These are phyloP conservation scores for Porites rus DNA, from an alignment of 92 coral and sea anemone genomes.

Conservation along the genomic window DNA sequence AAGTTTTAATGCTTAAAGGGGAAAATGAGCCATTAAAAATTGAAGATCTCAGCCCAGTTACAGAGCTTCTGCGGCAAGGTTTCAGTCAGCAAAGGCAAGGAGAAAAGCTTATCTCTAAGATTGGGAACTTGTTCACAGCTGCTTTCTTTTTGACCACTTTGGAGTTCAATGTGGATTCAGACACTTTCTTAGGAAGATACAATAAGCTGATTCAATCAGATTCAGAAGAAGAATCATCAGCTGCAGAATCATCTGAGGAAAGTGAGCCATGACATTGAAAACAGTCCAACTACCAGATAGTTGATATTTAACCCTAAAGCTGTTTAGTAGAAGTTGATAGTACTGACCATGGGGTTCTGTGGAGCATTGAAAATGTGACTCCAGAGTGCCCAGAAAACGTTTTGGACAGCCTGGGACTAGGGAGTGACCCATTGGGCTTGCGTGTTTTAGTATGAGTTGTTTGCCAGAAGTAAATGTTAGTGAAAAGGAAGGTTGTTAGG, in stretches of 20 bases:
- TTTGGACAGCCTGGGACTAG: no score
- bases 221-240: neutral
- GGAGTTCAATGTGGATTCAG: conserved; percentile 14
- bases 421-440: no score
- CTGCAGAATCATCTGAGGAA: neutral
- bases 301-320: no score
- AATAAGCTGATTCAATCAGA: neutral
- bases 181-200: conserved; percentile 3
- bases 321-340: no score
- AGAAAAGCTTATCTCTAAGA: conserved; percentile 37
- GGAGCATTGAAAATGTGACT: no score
- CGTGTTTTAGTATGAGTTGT: no score
- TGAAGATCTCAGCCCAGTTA: conserved; percentile 50
- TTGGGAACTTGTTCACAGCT: conserved; percentile 50
- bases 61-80: conserved; percentile 48
- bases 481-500: no score
- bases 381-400: no score
- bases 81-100: conserved; percentile 32
- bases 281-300: no score
- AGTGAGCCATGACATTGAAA: neutral
- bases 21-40: conserved; percentile 4
- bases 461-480: no score
- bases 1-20: neutral
- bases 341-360: no score
- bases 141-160: conserved; percentile 42